Evolutionary conservation across 2,888 invertebrate species (phyloP).

Genomic region (Cepaea hortensis): DNA sequence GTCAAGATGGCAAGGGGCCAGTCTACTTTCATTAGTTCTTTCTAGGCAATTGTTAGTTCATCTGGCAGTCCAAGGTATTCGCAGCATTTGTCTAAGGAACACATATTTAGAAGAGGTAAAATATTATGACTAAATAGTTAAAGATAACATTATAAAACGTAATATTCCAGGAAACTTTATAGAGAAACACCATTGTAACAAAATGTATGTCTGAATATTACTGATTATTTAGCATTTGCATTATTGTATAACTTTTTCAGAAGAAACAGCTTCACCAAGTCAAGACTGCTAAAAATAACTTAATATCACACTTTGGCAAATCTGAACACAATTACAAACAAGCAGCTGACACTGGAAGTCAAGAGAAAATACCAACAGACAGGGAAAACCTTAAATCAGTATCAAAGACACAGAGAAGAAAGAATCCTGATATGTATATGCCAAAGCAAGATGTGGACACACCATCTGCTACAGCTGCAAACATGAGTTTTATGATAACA

Average conservation of each 20-base stretch:
- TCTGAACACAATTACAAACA: not conserved
- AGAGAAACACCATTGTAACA: too few species aligned
- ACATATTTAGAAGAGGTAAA: too few species aligned
- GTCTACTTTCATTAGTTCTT: too few species aligned
- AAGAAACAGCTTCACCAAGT: conserved; percentile 37
- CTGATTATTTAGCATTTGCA: not conserved
- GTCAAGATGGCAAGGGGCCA: too few species aligned
- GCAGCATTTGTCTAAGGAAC: too few species aligned
- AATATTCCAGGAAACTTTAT: too few species aligned
- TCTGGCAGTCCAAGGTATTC: too few species aligned
- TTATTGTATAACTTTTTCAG: conserved; percentile 19
- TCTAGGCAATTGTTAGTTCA: too few species aligned
- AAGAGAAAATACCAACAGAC: not conserved
- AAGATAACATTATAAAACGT: too few species aligned
- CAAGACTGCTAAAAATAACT: not conserved
- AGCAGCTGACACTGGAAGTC: not conserved
- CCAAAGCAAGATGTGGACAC: not conserved
- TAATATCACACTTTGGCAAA: not conserved
- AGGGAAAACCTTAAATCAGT: conserved; percentile 23
- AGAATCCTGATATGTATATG: not conserved
- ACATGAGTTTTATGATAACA: not conserved
- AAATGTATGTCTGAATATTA: too few species aligned
- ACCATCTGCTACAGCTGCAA: not conserved
- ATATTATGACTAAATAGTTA: too few species aligned
- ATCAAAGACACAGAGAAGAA: not conserved